Evolutionary conservation across 2,113 vertebrate species (phyloP), one percentile per base, ranked within the genome.

Genomic region (Polypterus bichir): DNA sequence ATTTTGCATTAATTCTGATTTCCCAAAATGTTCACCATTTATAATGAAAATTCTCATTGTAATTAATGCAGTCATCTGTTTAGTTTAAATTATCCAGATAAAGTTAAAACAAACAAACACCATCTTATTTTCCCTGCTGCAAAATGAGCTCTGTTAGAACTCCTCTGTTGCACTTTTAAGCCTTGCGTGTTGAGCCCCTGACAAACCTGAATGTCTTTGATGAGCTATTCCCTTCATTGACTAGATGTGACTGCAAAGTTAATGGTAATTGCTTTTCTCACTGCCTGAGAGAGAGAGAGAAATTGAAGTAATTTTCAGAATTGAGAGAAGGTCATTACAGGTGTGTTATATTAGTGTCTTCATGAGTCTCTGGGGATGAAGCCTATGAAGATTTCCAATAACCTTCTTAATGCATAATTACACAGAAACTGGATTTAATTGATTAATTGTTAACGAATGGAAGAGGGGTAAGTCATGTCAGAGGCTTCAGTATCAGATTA

Each of bases 361-460:
- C 75, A 86, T 75, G 80, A 82, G 79, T 67, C 81, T 73, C 73
- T 66, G 11, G 81, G 75, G 82, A 86, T 71, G 76, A 69, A 27
- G 63, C 80, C 77, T 76, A 77, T 79, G 81, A 78, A 7, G 75
- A 61, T 82, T 81, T 80, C 83, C 82, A 86, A 84, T 86, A 87
- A 82, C 81, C 82, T 83, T 76, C 78, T 78, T 80, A 84, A 85
- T 86, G 81, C 86, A 78, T 86, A 86, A 87, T 88, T 88, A 87
- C 73, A 82, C 71, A 79, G 74, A 75, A 83, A 80, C 71, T 64
- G 79, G 77, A 75, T 78, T 73, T 87, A 87, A 87, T 78, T 85
- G 85, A 87, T 87, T 86, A 86, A 88, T 86, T 88, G 84, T 82
- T 82, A 85, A 58, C 80, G 82, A 80, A 58, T 44, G n/a, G 56